phyloP scores from a whole-genome alignment of 2,797 vertebrate species.

The Xenentodon cancila region DNA sequence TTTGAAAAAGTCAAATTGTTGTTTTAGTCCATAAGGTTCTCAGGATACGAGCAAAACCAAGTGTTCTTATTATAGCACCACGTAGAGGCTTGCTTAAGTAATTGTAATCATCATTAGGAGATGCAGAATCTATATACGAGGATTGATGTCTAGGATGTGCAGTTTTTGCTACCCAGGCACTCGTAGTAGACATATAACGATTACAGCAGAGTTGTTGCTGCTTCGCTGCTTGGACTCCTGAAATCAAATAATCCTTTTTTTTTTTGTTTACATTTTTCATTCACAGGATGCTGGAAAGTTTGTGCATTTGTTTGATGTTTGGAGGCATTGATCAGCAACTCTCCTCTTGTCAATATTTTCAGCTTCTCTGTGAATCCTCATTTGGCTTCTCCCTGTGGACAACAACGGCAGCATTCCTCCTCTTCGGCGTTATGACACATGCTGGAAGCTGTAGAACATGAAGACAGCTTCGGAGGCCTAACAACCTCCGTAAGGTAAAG shows the following conservation, averaged over 20 bases:
- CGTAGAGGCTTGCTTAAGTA: no score
- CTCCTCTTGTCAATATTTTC: slow-evolving; percentile 22
- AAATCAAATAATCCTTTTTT: not conserved
- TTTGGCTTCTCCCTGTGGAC: slow-evolving; percentile 35
- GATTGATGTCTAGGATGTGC: no score
- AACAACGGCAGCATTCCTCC: slow-evolving; percentile 17
- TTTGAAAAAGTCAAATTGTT: no score
- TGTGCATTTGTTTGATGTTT: slow-evolving; percentile 15
- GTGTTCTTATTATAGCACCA: no score
- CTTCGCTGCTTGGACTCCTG: no score
- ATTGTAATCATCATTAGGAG: no score
- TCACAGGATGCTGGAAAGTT: slow-evolving; percentile 7
- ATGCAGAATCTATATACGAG: no score
- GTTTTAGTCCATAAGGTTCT: no score
- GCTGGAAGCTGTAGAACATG: slow-evolving; percentile 34
- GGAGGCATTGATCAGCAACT: slow-evolving; percentile 22
- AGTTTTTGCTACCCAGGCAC: no score
- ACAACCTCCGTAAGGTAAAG: slow-evolving; percentile 32
- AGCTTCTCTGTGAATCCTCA: slow-evolving; percentile 44
- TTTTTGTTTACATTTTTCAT: slow-evolving; percentile 7
- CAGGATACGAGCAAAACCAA: no score
- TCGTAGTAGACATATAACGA: no score
- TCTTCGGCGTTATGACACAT: not conserved
- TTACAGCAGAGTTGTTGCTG: no score
- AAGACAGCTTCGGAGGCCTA: slow-evolving; percentile 30